Percentiles rank a stretch among this genome's conserved stretches.
Conservation (phyloP, 2,113 vertebrate species). For the Aldabrachelys gigantea region DNA sequence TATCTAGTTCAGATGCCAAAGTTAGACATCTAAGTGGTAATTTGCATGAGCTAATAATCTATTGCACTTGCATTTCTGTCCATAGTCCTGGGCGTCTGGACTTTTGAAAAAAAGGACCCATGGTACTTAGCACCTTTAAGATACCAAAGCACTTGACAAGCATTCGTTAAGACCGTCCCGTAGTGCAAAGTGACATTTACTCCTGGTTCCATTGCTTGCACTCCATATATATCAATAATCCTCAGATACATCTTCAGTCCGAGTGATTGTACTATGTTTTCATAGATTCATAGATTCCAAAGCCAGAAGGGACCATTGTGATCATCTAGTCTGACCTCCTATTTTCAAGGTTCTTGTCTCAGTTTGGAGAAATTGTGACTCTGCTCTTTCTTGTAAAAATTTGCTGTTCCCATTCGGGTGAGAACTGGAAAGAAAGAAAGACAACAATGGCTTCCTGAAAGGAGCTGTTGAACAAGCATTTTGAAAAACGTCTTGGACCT, state of each 20-base stretch:
- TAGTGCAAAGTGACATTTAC: background rate
- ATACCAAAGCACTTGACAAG: rapidly evolving
- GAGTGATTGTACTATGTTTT: background rate
- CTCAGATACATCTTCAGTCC: too few species aligned
- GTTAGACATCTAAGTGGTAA: rapidly evolving
- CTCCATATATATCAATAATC: background rate
- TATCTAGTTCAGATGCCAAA: rapidly evolving
- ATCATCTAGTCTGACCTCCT: background rate
- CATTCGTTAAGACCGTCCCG: rapidly evolving
- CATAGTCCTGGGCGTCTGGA: background rate
- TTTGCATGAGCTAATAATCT: rapidly evolving
- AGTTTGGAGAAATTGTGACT: background rate
- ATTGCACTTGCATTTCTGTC: background rate
- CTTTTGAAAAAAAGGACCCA: background rate
- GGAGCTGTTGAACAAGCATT: background rate
- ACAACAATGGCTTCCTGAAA: background rate
- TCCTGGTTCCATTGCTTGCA: rapidly evolving
- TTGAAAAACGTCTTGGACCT: background rate
- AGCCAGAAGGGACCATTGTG: background rate
- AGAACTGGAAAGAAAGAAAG: background rate
- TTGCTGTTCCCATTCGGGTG: background rate
- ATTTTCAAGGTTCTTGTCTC: background rate
- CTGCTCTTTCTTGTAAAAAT: background rate
- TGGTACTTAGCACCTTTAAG: background rate
- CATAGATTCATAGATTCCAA: background rate